These are phyloP conservation scores for Gymnogyps californianus DNA, from an alignment of 2,113 vertebrate species.

Conservation along the genomic window DNA sequence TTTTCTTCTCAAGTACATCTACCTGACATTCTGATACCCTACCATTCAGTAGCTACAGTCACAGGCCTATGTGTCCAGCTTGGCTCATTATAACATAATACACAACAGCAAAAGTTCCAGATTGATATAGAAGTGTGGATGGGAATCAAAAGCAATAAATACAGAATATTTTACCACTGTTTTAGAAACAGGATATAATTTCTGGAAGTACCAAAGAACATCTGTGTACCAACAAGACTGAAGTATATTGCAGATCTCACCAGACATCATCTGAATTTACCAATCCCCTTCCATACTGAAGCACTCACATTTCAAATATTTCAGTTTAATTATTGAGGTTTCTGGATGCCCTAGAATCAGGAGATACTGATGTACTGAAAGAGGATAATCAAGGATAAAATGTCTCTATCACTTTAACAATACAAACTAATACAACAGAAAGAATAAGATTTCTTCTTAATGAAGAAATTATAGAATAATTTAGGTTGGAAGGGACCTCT, in stretches of 20 bases:
- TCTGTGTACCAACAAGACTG: background rate
- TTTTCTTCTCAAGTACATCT: background rate
- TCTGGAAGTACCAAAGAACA: background rate
- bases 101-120: background rate
- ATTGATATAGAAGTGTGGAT: background rate
- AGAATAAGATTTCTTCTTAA: background rate
- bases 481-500: background rate
- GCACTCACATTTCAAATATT: background rate
- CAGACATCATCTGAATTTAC: background rate
- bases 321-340: background rate
- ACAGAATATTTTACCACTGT: background rate
- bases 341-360: background rate
- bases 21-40: background rate
- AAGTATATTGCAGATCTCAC: background rate
- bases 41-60: background rate
- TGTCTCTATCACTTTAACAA: background rate
- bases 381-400: background rate
- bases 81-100: background rate
- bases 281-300: background rate
- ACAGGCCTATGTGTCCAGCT: background rate
- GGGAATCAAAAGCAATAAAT: background rate
- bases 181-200: background rate
- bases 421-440: background rate
- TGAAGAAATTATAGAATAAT: background rate
- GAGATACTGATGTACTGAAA: background rate